These are phyloP conservation scores for Rattus rattus DNA, from an alignment of 2,113 vertebrate species.

Conservation along the genomic window DNA sequence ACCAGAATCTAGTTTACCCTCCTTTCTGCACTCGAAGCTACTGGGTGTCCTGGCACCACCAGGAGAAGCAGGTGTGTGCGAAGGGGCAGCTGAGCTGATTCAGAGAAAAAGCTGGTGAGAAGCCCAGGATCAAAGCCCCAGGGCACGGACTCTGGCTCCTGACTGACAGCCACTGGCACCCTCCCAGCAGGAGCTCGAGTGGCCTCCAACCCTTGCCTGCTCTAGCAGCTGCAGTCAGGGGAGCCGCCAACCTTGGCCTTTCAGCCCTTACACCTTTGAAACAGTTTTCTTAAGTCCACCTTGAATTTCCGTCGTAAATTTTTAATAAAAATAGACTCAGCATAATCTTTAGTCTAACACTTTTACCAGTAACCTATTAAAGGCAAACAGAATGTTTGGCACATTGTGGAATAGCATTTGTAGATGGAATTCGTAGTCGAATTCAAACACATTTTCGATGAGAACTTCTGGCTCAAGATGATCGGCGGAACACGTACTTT, in stretches of 20 bases:
- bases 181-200: slow-evolving; percentile 17
- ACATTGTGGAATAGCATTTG: background rate
- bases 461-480: slow-evolving; percentile 30
- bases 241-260: slow-evolving; percentile 53
- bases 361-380: background rate
- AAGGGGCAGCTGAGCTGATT: slow-evolving; percentile 49
- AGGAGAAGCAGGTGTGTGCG: background rate
- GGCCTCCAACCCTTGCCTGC: background rate
- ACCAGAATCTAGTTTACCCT: background rate
- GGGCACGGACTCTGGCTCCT: slow-evolving; percentile 19
- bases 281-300: slow-evolving; percentile 43
- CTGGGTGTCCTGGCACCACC: background rate
- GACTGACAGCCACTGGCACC: slow-evolving; percentile 44
- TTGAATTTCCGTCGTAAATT: slow-evolving; percentile 65
- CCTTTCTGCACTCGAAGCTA: background rate
- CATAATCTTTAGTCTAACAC: slow-evolving; percentile 47
- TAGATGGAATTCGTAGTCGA: background rate
- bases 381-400: slow-evolving; percentile 27
- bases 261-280: slow-evolving; percentile 41
- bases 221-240: background rate
- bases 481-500: background rate
- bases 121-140: slow-evolving; percentile 12
- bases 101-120: slow-evolving; percentile 48
- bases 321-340: slow-evolving; percentile 65
- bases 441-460: slow-evolving; percentile 32